A percentile compares a stretch with the other conserved stretches of the same genome.
These are phyloP conservation scores for Aurelia sp. DNA, from an alignment of 30 jellyfish, hydroid and myxozoan genomes.

Conservation along the genomic window DNA sequence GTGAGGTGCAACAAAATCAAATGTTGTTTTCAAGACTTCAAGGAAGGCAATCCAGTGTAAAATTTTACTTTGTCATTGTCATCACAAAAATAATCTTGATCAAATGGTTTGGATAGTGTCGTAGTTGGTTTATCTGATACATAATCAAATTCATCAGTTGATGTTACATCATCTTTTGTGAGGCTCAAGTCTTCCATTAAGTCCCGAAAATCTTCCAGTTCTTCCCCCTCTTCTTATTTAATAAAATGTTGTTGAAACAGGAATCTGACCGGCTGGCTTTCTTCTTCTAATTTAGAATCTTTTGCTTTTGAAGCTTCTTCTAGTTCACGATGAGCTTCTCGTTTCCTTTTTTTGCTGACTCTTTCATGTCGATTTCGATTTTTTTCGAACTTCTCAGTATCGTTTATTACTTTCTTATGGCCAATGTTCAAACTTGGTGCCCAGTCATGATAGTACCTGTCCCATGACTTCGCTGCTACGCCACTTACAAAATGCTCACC, in stretches of 20 bases:
- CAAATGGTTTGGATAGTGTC: too few relatives aligned
- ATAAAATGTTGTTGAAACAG: not conserved
- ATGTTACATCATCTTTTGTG: too few relatives aligned
- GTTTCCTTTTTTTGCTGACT: not conserved
- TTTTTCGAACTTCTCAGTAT: not conserved
- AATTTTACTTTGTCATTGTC: too few relatives aligned
- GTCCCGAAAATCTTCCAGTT: too few relatives aligned
- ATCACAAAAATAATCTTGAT: constrained; percentile 1
- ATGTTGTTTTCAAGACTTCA: not conserved
- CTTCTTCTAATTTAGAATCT: not conserved
- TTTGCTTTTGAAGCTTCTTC: not conserved
- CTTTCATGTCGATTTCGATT: not conserved
- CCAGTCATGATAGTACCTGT: not conserved
- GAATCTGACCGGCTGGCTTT: not conserved
- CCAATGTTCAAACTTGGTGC: not conserved
- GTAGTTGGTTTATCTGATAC: too few relatives aligned
- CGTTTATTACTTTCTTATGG: not conserved
- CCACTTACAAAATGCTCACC: too few relatives aligned
- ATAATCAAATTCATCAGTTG: too few relatives aligned
- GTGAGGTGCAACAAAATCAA: not conserved
- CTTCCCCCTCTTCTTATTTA: not conserved
- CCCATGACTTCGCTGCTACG: not conserved
- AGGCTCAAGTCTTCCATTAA: too few relatives aligned
- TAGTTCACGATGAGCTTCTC: constrained; percentile 2
- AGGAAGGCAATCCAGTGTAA: not conserved